Evolutionary conservation across 2,113 vertebrate species (phyloP).

Genomic region (Corythornis vintsioides): DNA sequence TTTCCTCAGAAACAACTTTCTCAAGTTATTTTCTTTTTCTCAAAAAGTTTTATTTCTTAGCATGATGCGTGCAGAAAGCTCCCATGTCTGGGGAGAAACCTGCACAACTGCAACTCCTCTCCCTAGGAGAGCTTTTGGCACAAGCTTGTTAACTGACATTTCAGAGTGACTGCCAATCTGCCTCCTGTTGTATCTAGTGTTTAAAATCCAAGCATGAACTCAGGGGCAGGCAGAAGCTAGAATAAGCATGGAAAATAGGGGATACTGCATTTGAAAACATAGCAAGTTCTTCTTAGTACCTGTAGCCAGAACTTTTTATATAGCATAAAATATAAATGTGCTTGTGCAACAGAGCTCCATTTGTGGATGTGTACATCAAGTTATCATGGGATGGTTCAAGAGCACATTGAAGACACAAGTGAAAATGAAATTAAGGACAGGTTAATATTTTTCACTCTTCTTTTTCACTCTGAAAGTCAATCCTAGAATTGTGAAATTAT

Average conservation of each 20-base stretch:
- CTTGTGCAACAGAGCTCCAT: constrained; percentile 2
- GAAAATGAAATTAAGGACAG: constrained; percentile 1
- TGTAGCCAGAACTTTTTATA: constrained; percentile 1
- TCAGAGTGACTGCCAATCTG: background rate
- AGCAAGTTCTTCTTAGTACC: background rate
- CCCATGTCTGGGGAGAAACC: background rate
- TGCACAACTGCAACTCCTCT: background rate
- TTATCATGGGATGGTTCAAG: background rate
- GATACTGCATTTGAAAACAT: background rate
- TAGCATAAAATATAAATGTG: background rate
- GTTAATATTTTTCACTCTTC: constrained; percentile 2
- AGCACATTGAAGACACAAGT: constrained; percentile 30
- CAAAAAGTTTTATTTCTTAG: background rate
- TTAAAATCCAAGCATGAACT: background rate
- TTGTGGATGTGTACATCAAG: background rate
- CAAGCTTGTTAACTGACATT: background rate
- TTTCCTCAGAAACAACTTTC: background rate
- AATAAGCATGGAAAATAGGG: background rate
- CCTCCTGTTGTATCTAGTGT: background rate
- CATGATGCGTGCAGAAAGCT: background rate
- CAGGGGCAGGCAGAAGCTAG: background rate
- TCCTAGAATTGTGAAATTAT: background rate
- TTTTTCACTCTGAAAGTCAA: background rate
- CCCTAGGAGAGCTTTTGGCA: background rate
- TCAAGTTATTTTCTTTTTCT: background rate